Evolutionary conservation across 2,888 invertebrate species (phyloP).

Genomic region (Strigamia maritima): DNA sequence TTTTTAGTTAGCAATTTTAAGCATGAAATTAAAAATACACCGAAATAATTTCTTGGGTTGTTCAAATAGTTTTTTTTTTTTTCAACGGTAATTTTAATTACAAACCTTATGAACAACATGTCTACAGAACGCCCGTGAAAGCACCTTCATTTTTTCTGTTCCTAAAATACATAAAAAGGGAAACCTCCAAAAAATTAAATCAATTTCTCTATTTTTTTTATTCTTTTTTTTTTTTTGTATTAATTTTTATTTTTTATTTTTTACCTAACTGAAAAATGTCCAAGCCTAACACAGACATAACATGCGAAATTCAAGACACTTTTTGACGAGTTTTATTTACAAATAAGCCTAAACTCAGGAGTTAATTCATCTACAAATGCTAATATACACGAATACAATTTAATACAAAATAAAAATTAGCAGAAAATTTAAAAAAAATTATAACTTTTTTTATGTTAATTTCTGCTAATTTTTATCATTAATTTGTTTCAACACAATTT

Average conservation of each 20-base stretch:
- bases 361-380: background rate
- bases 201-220: background rate
- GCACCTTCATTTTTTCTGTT: constrained; percentile 10
- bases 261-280: background rate
- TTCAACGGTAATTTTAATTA: constrained; percentile 17
- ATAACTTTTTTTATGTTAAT: too few relatives aligned
- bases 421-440: background rate
- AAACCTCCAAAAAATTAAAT: background rate
- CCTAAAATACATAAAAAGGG: constrained; percentile 10
- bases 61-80: background rate
- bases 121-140: constrained; percentile 19
- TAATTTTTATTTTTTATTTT: background rate
- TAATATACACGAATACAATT: background rate
- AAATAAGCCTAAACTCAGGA: background rate
- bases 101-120: constrained; percentile 6
- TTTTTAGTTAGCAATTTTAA: background rate
- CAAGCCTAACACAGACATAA: background rate
- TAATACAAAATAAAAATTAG: background rate
- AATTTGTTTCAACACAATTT: background rate
- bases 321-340: background rate
- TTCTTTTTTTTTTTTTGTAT: background rate
- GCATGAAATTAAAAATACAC: background rate
- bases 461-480: background rate
- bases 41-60: background rate
- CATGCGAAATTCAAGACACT: background rate